phyloP scores from a whole-genome alignment of 2,113 vertebrate species.

The Chaetodon auriga region DNA sequence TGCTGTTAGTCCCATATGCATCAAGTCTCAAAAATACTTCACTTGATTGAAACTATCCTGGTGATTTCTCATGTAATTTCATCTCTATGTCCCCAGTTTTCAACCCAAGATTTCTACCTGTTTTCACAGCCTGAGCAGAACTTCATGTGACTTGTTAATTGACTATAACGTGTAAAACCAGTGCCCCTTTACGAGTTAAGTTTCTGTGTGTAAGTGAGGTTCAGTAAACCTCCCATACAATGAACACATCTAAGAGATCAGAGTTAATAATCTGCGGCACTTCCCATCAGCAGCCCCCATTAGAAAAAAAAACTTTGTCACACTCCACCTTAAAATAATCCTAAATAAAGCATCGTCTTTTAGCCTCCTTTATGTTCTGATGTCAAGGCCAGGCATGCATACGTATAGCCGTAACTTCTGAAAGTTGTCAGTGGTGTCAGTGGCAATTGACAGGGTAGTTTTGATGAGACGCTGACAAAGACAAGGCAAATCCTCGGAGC shows the following conservation, averaged over 20 bases:
- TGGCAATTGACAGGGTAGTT: constrained; percentile 47
- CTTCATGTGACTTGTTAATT: not conserved
- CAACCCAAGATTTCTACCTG: not conserved
- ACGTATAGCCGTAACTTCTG: not conserved
- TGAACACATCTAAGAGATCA: not conserved
- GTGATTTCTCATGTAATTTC: not conserved
- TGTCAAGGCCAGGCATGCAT: not conserved
- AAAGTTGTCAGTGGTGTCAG: constrained; percentile 6
- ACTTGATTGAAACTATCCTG: not conserved
- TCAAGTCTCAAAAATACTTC: not conserved
- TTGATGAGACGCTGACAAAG: constrained; percentile 65
- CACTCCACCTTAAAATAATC: not conserved
- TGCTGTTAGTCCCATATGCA: not conserved
- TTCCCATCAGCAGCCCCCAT: not conserved
- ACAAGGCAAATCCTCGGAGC: constrained; percentile 51
- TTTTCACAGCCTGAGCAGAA: not conserved
- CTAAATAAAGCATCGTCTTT: not conserved
- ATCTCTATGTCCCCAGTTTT: not conserved
- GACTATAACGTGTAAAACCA: not conserved
- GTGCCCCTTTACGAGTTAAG: not conserved
- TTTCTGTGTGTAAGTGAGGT: not conserved
- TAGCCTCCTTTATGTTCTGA: not conserved
- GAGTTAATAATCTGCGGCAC: not conserved
- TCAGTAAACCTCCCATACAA: not conserved
- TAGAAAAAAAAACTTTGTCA: not conserved